Percentiles rank a stretch among this genome's conserved stretches.
Evolutionary conservation across 2,797 vertebrate species (phyloP).

Genomic region (Xerus rutilus): DNA sequence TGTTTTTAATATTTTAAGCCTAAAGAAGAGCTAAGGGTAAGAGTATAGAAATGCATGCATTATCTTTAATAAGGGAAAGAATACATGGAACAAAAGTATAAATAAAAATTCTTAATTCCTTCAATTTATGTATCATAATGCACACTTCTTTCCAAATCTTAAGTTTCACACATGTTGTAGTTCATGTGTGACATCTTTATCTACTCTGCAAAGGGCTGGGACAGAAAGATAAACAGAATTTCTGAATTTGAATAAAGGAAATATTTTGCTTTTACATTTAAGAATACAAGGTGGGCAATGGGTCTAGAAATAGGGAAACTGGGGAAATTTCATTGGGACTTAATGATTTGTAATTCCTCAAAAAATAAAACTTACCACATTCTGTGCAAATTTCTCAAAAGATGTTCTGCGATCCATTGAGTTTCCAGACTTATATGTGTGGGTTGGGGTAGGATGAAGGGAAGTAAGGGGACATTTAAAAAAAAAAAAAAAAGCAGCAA

Average conservation of each 20-base stretch:
- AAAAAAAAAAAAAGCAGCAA: slow-evolving; percentile 71
- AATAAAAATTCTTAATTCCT: background rate
- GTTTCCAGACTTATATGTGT: slow-evolving; percentile 89
- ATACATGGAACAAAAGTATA: slow-evolving; percentile 20
- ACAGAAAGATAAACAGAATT: slow-evolving; percentile 76
- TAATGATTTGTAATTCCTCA: slow-evolving; percentile 81
- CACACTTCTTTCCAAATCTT: slow-evolving; percentile 50
- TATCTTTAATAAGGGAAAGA: slow-evolving; percentile 47
- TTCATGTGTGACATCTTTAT: background rate
- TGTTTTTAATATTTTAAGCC: slow-evolving; percentile 32
- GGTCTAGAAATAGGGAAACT: slow-evolving; percentile 55
- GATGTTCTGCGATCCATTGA: slow-evolving; percentile 92
- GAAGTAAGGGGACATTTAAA: slow-evolving; percentile 62
- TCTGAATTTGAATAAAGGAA: slow-evolving; percentile 71
- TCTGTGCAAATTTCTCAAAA: slow-evolving; percentile 93
- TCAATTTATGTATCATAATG: background rate
- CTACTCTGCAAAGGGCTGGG: slow-evolving; percentile 55
- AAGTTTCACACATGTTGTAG: background rate
- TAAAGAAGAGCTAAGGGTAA: background rate
- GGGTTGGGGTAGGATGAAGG: slow-evolving; percentile 60
- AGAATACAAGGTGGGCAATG: slow-evolving; percentile 70
- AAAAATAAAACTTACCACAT: slow-evolving; percentile 90
- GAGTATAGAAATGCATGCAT: slow-evolving; percentile 35
- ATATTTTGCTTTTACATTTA: slow-evolving; percentile 65
- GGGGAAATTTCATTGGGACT: slow-evolving; percentile 75